phyloP scores from a whole-genome alignment of 2,888 invertebrate species.

The Andrena haemorrhoa region DNA sequence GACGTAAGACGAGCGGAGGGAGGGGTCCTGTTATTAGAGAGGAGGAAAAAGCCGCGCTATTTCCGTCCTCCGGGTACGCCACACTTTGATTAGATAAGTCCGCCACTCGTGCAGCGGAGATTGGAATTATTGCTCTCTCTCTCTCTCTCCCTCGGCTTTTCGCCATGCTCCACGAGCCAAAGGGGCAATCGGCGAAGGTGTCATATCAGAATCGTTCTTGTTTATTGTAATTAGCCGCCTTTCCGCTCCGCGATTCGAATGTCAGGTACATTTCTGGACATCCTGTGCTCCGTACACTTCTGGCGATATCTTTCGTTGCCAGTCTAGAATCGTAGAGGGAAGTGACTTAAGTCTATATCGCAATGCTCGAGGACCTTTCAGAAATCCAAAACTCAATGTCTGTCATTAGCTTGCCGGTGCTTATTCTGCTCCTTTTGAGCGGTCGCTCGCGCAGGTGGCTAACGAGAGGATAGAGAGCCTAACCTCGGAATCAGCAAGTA shows the following conservation, averaged over 20 bases:
- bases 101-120: constrained; percentile 71
- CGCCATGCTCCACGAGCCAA: constrained; percentile 39
- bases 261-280: constrained; percentile 23
- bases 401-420: background rate
- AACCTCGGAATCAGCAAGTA: background rate
- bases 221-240: constrained; percentile 64
- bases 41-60: constrained; percentile 79
- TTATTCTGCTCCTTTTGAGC: background rate
- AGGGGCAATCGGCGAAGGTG: constrained; percentile 66
- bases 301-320: background rate
- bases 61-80: constrained; percentile 79
- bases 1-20: constrained; percentile 74
- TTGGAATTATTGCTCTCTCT: constrained; percentile 69
- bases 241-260: constrained; percentile 46
- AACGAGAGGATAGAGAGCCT: background rate
- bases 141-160: constrained; percentile 41
- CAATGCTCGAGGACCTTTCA: too few species aligned
- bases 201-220: constrained; percentile 63
- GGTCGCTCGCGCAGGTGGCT: background rate
- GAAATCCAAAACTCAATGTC: background rate
- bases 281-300: background rate
- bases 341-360: background rate
- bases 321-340: background rate
- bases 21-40: constrained; percentile 73
- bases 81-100: constrained; percentile 78